phyloP scores from a whole-genome alignment of 2,888 invertebrate genomes.

The Pasiphila rectangulata region DNA sequence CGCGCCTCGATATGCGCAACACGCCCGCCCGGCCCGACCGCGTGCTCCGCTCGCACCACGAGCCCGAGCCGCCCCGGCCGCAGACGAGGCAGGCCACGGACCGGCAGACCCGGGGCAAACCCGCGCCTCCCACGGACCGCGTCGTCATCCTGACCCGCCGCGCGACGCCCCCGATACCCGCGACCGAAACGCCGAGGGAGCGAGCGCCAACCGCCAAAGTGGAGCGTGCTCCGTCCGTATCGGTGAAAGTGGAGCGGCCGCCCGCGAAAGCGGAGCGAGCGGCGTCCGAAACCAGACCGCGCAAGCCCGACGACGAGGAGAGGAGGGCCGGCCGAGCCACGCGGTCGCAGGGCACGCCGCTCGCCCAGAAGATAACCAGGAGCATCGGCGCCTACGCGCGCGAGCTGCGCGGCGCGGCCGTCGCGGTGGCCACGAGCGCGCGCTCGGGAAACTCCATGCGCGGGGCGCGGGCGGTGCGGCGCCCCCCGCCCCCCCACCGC shows the following conservation, averaged over 20 bases:
- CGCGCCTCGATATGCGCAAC: constrained; percentile 43
- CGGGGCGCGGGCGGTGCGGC: constrained; percentile 67
- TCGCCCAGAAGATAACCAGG: constrained; percentile 50
- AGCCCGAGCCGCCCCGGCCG: constrained; percentile 52
- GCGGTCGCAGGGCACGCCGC: constrained; percentile 45
- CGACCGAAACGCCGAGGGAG: constrained; percentile 11
- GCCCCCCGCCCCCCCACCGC: constrained; percentile 66
- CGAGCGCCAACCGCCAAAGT: constrained; percentile 16
- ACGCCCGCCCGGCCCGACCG: constrained; percentile 49
- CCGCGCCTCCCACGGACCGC: constrained; percentile 46
- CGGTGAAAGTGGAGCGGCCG: constrained; percentile 19
- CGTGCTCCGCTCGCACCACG: constrained; percentile 72
- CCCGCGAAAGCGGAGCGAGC: constrained; percentile 23
- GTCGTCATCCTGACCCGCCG: constrained; percentile 62
- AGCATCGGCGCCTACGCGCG: constrained; percentile 50
- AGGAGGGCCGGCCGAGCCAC: constrained; percentile 37
- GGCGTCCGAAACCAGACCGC: constrained; percentile 8
- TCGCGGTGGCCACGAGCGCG: constrained; percentile 44
- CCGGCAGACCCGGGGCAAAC: constrained; percentile 34
- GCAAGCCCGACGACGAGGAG: constrained; percentile 33
- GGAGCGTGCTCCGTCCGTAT: constrained; percentile 28
- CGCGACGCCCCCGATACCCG: constrained; percentile 37
- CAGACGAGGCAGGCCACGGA: constrained; percentile 49
- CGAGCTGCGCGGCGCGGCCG: constrained; percentile 48
- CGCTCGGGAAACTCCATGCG: constrained; percentile 68